Percentiles rank a stretch among this genome's conserved stretches.
Conservation (phyloP, 1,140 invertebrate genomes). For the Polypedilum vanderplanki region DNA sequence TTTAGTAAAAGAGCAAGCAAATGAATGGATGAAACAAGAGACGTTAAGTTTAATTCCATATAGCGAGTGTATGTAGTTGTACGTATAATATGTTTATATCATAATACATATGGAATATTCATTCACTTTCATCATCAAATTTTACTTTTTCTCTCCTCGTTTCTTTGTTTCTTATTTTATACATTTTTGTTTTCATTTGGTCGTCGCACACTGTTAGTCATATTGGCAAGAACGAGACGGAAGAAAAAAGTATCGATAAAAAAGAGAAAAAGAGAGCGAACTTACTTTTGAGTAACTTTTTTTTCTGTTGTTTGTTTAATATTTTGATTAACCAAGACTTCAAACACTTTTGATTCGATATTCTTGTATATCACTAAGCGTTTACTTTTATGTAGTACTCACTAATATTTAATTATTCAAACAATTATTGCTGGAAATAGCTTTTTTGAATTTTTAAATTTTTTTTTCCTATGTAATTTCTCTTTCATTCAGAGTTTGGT, state of each 20-base stretch:
- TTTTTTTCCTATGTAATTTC: not conserved
- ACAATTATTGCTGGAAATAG: not conserved
- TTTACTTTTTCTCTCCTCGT: conserved; percentile 18
- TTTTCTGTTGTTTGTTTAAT: conserved; percentile 9
- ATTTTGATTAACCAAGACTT: not conserved
- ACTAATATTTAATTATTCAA: not conserved
- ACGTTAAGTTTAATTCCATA: not conserved
- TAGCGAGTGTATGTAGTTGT: not conserved
- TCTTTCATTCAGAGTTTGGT: not conserved
- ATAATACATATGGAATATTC: conserved; percentile 19
- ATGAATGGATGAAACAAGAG: too few species aligned
- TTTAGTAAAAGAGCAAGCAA: too few species aligned
- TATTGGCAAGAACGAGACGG: not conserved
- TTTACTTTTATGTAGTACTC: not conserved
- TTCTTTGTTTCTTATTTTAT: conserved; percentile 14
- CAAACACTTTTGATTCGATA: not conserved
- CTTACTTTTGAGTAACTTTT: not conserved
- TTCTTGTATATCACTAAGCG: not conserved
- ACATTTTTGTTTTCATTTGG: conserved; percentile 18
- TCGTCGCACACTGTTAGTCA: not conserved
- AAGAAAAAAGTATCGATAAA: conserved; percentile 1
- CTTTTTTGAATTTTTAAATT: not conserved
- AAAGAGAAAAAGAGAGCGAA: not conserved
- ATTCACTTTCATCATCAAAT: conserved; percentile 19
- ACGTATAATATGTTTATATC: not conserved